Conservation (phyloP, 2,113 vertebrate genomes). For the Rhombomys opimus region DNA sequence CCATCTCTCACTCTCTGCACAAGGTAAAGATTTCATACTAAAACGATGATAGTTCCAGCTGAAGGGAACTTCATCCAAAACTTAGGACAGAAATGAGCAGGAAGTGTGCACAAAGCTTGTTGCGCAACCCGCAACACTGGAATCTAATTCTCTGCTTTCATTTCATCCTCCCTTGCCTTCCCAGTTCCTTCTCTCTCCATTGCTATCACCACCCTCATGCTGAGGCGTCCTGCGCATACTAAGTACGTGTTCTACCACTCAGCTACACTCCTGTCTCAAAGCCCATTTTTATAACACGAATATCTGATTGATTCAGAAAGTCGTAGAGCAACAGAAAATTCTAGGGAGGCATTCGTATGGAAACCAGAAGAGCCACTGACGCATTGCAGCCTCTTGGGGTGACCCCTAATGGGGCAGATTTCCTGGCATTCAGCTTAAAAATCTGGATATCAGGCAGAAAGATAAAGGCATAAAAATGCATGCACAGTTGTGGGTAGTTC, state of each 20-base stretch:
- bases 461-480: rapidly evolving
- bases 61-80: neutral
- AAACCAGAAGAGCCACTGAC: neutral
- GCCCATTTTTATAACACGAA: neutral
- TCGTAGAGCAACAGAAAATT: neutral
- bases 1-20: neutral
- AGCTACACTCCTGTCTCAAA: too few relatives aligned
- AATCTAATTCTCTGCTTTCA: too few relatives aligned
- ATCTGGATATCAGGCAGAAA: neutral
- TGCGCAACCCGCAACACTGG: neutral
- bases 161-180: neutral
- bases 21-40: conserved; percentile 1
- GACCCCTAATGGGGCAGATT: neutral
- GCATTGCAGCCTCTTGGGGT: neutral
- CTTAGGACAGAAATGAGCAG: neutral
- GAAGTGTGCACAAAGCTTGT: neutral
- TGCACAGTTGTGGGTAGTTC: rapidly evolving
- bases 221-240: neutral
- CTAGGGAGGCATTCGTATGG: neutral
- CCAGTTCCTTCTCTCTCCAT: too few relatives aligned
- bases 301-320: neutral
- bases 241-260: too few relatives aligned
- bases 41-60: neutral
- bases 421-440: neutral
- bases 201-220: too few relatives aligned